A percentile compares a stretch with the other conserved stretches of the same genome.
Evolutionary conservation across 2,113 vertebrate genomes (phyloP).

Genomic region (Neofelis nebulosa): DNA sequence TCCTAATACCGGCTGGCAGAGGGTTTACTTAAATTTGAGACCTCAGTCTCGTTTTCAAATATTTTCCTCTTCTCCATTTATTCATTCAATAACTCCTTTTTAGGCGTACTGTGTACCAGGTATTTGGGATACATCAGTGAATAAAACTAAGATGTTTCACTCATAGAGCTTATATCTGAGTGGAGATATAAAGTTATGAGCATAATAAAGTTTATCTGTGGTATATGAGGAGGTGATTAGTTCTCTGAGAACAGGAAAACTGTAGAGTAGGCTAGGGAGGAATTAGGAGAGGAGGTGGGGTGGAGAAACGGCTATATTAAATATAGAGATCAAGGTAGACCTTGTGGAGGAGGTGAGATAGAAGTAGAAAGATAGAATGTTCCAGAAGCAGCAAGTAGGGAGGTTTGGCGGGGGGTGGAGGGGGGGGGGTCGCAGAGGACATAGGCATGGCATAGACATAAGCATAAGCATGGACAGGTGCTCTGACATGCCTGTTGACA

Average conservation of each 20-base stretch:
- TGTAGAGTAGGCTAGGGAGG: neutral
- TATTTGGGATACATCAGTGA: neutral
- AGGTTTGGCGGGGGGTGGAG: too few relatives aligned
- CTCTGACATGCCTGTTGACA: neutral
- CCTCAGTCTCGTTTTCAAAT: neutral
- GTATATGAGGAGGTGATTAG: neutral
- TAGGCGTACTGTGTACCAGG: neutral
- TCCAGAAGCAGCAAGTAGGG: neutral
- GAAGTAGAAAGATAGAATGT: neutral
- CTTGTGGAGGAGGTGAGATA: neutral
- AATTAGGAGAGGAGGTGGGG: neutral
- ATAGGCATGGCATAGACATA: neutral
- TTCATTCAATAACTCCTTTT: neutral
- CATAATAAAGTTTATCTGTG: neutral
- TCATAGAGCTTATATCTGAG: neutral
- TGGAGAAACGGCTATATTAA: neutral
- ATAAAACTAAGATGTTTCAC: neutral
- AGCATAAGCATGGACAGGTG: neutral
- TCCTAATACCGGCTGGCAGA: neutral
- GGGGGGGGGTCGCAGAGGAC: neutral
- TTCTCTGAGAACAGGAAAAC: neutral
- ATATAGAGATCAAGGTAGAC: neutral
- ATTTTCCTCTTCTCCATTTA: constrained; percentile 32
- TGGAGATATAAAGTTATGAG: neutral
- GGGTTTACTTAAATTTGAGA: neutral